Evolutionary conservation across 2,113 vertebrate species (phyloP).

Genomic region (Vidua macroura): DNA sequence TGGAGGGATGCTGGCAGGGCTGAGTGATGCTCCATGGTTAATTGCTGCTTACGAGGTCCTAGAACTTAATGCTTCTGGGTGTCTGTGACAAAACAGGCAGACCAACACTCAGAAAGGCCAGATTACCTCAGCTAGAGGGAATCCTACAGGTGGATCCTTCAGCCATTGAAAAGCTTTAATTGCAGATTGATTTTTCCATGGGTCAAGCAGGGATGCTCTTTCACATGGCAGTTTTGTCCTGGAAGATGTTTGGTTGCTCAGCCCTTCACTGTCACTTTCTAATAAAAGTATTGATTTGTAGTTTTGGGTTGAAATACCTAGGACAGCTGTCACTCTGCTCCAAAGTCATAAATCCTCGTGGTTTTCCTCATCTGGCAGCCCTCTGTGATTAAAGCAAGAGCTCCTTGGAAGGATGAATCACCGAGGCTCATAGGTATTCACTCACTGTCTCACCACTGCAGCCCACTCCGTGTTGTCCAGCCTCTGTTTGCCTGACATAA

Average conservation of each 20-base stretch:
- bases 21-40: background rate
- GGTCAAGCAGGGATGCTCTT: background rate
- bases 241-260: background rate
- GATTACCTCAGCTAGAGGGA: background rate
- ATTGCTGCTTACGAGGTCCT: too few species aligned
- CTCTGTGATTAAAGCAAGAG: slow-evolving; percentile 50
- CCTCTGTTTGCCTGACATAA: slow-evolving; percentile 44
- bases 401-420: slow-evolving; percentile 51
- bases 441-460: background rate
- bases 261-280: slow-evolving; percentile 19
- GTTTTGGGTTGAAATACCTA: background rate
- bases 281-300: slow-evolving; percentile 43
- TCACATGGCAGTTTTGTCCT: background rate
- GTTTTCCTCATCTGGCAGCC: slow-evolving; percentile 59
- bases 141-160: background rate
- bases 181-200: background rate
- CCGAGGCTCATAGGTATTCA: slow-evolving; percentile 37
- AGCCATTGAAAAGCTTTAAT: background rate
- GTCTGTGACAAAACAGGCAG: background rate
- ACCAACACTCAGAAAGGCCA: background rate
- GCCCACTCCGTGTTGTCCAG: slow-evolving; percentile 19
- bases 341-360: slow-evolving; percentile 50
- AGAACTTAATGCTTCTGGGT: background rate
- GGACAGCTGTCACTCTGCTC: slow-evolving; percentile 61
- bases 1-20: background rate